These are phyloP conservation scores for Saccostrea echinata DNA, from an alignment of 1,140 invertebrate genomes.

Conservation along the genomic window DNA sequence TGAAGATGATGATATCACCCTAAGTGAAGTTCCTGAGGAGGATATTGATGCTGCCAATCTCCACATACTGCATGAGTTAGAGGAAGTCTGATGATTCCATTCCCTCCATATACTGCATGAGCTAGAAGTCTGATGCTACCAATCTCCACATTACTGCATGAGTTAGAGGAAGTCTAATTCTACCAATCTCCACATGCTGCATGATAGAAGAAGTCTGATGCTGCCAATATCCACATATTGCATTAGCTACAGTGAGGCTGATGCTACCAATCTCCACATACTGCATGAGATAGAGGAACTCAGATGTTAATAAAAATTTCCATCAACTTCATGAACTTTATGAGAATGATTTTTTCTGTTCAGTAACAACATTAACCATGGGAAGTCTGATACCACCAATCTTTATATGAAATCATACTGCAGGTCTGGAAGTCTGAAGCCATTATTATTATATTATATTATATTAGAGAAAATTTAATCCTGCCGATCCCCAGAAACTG, in stretches of 20 bases:
- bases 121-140: slow-evolving; percentile 61
- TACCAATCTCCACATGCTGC: neutral
- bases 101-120: neutral
- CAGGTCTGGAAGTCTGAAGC: too few species aligned
- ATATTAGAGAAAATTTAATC: neutral
- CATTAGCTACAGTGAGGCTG: too few species aligned
- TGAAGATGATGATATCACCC: slow-evolving; percentile 48
- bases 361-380: too few species aligned
- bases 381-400: too few species aligned
- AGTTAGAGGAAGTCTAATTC: slow-evolving; percentile 60
- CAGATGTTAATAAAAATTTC: too few species aligned
- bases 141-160: slow-evolving; percentile 70
- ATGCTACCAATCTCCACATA: slow-evolving; percentile 42
- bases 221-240: too few species aligned
- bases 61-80: slow-evolving; percentile 71
- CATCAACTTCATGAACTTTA: too few species aligned
- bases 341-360: too few species aligned
- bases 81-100: slow-evolving; percentile 50
- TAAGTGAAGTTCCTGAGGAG: slow-evolving; percentile 46
- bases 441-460: too few species aligned
- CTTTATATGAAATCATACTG: too few species aligned
- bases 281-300: too few species aligned
- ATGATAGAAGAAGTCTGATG: too few species aligned
- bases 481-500: neutral
- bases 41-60: slow-evolving; percentile 70